Conservation (phyloP, 2,113 vertebrate genomes). For the Pardalotus punctatus region DNA sequence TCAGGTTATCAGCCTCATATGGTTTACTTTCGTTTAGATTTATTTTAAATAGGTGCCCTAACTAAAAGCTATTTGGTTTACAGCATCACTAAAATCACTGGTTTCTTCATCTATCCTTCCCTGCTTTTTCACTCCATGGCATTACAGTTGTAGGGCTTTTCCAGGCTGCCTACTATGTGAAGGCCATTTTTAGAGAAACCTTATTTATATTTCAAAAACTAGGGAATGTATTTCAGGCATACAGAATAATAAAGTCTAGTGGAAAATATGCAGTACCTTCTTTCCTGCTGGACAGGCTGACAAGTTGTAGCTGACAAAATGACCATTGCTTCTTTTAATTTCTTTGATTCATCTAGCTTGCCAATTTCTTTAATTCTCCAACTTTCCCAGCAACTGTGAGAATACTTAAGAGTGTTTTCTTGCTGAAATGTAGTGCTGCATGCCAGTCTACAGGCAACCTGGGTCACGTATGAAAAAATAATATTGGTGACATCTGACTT, state of each 20-base stretch:
- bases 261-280: neutral
- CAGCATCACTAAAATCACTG: neutral
- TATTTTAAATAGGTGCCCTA: conserved; percentile 22
- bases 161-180: neutral
- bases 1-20: conserved; percentile 45
- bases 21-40: neutral
- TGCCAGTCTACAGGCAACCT: neutral
- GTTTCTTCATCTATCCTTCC: neutral
- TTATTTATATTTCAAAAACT: neutral
- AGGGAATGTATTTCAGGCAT: neutral
- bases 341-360: neutral
- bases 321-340: neutral
- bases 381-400: neutral
- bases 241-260: neutral
- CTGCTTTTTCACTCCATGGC: neutral
- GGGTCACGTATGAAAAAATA: neutral
- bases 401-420: neutral
- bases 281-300: neutral
- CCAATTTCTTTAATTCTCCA: neutral
- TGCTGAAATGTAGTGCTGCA: neutral
- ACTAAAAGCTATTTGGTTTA: conserved; percentile 38
- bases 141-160: neutral
- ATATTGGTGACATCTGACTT: neutral
- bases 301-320: neutral
- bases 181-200: neutral